Conservation (phyloP, 2,113 vertebrate species). For the Panthera tigris region DNA sequence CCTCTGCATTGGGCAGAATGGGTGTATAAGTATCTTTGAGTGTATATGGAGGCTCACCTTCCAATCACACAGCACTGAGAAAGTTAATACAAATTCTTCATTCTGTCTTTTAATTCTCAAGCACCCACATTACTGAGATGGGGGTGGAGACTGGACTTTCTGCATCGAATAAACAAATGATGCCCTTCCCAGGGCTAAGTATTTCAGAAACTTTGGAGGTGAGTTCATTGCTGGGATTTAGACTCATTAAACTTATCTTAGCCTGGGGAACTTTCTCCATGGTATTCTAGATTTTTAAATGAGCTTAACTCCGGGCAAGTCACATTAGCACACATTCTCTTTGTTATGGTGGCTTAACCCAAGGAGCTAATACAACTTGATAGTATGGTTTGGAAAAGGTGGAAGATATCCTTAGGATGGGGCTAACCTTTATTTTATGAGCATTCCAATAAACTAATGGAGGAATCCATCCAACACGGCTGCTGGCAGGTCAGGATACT, state of each 20-base stretch:
- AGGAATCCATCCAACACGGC: constrained; percentile 67
- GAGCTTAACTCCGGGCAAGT: constrained; percentile 49
- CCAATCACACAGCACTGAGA: background rate
- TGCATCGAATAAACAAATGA: background rate
- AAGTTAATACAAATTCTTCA: background rate
- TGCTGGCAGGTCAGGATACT: constrained; percentile 53
- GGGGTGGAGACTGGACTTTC: background rate
- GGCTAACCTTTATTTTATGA: constrained; percentile 85
- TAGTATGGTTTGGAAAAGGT: constrained; percentile 82
- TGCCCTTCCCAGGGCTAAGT: constrained; percentile 32
- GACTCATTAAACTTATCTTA: background rate
- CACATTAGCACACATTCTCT: constrained; percentile 50
- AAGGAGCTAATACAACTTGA: constrained; percentile 81
- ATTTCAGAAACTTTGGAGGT: constrained; percentile 59
- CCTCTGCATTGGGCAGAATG: background rate
- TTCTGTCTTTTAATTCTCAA: background rate
- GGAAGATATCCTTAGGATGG: constrained; percentile 82
- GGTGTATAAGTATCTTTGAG: background rate
- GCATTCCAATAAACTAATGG: constrained; percentile 72
- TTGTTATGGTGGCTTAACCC: constrained; percentile 50
- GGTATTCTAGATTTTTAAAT: constrained; percentile 62
- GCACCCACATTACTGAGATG: background rate
- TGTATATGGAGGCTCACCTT: background rate
- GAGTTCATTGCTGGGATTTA: constrained; percentile 8
- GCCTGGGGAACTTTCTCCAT: constrained; percentile 60